phyloP scores from a whole-genome alignment of 2,797 vertebrate genomes.

The Gallinago nigripennis region DNA sequence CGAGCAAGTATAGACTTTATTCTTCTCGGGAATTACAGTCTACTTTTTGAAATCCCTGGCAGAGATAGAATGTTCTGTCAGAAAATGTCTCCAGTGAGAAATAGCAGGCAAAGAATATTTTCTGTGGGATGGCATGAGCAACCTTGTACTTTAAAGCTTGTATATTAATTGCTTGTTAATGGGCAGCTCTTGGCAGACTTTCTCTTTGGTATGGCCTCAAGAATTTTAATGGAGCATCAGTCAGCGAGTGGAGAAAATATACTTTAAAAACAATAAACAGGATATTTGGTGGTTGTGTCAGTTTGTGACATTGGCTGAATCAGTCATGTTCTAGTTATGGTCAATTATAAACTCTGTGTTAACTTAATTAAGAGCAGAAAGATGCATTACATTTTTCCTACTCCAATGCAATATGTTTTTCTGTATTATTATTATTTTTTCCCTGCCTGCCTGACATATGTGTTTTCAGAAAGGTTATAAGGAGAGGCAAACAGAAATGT shows the following conservation, averaged over 20 bases:
- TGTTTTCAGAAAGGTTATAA: background rate
- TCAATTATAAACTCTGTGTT: background rate
- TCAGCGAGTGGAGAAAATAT: background rate
- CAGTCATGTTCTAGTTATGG: background rate
- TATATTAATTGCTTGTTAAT: constrained; percentile 58
- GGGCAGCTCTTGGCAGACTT: constrained; percentile 41
- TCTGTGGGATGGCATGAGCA: constrained; percentile 51
- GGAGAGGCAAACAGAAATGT: background rate
- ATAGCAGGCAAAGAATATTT: constrained; percentile 30
- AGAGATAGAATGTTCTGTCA: constrained; percentile 33
- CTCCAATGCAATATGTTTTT: background rate
- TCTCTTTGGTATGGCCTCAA: constrained; percentile 1
- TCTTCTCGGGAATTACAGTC: background rate
- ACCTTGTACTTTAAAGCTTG: constrained; percentile 25
- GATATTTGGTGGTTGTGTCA: background rate
- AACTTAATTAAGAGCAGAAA: background rate
- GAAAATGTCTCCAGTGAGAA: constrained; percentile 31
- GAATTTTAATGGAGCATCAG: constrained; percentile 37
- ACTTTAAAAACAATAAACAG: background rate
- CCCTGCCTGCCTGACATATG: background rate
- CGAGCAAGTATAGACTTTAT: background rate
- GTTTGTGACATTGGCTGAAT: background rate
- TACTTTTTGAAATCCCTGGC: constrained; percentile 29
- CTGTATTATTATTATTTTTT: background rate
- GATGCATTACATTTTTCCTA: background rate